Evolutionary conservation across 2,113 vertebrate genomes (phyloP).

Genomic region (Rhinolophus sinicus): DNA sequence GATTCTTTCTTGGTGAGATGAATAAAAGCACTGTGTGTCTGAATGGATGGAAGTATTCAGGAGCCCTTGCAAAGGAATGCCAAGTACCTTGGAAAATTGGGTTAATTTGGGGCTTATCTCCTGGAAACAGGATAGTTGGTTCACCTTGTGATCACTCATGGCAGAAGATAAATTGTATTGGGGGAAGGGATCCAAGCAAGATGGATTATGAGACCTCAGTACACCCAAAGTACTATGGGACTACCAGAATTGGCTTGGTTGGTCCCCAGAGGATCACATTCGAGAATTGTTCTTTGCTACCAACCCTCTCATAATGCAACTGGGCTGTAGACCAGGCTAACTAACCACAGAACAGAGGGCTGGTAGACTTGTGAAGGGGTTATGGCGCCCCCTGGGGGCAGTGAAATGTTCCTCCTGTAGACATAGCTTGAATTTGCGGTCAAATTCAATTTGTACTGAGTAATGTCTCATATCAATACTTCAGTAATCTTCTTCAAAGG

Average conservation of each 20-base stretch:
- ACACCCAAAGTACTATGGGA: neutral
- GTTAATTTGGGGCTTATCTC: constrained; percentile 18
- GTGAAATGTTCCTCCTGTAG: constrained; percentile 42
- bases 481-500: neutral
- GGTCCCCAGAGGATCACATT: neutral
- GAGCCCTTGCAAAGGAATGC: constrained; percentile 22
- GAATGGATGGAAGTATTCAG: constrained; percentile 41
- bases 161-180: constrained; percentile 6
- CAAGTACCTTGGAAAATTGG: constrained; percentile 37
- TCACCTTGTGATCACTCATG: constrained; percentile 41
- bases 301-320: constrained; percentile 35
- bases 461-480: constrained; percentile 1
- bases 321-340: neutral
- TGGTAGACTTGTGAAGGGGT: constrained; percentile 67
- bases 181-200: constrained; percentile 22
- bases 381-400: constrained; percentile 78
- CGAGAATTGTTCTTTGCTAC: constrained; percentile 42
- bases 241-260: constrained; percentile 25
- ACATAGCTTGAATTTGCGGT: constrained; percentile 21
- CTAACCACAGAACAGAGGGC: constrained; percentile 32
- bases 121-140: constrained; percentile 13
- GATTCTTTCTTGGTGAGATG: constrained; percentile 53
- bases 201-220: neutral
- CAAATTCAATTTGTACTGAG: constrained; percentile 37
- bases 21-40: neutral